Base-by-base conservation (phyloP, 2,888 invertebrate species). In the Drosophila quinaria region DNA sequence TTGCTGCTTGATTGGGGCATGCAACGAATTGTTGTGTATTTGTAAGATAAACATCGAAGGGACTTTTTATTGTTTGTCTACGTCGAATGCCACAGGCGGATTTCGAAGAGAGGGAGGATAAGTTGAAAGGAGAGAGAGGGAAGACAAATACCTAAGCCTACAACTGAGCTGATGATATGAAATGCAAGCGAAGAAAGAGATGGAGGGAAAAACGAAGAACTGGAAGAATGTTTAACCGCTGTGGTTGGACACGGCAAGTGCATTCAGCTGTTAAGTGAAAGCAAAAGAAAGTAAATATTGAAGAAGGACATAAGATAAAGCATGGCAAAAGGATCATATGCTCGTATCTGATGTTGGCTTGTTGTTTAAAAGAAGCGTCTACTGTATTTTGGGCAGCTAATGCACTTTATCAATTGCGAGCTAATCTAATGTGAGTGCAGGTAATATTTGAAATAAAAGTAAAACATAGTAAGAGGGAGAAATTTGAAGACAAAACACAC, bases 11-110 rank as follows among this genome's bases (percentile, higher is more conserved):
- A 79, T 79, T 79, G 80, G 81, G 81, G 78, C 70, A 70, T 77
- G 78, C 73, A 59, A 62, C 56, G 63, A 83, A 84, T 84, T 78
- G 81, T 74, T 84, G 81, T 84, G 81, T 87, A 81, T 84, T 84
- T 87, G 74, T 72, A 65, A 79, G 74, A 89, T 79, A 84, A 84
- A 87, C 87, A 84, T 71, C 52, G 61, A 68, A 87, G 84, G 84
- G 76, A 71, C 63, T 62, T 65, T 64, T 76, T 66, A 47, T 47
- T 79, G 70, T 75, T 70, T 75, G 62, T 75, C 62, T 65, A 70
- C 54, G 55, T 52, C 44, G 22, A 44, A 61, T 41, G 80, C 80
- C 75, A 19, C 19, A 37, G 58, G 78, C 61, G 25, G 11, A 29
- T 29, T 15, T 19, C 6, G 25, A 25, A 1, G 22, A 3, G 33